phyloP scores from a whole-genome alignment of 2,888 invertebrate species.

The Timema podura region DNA sequence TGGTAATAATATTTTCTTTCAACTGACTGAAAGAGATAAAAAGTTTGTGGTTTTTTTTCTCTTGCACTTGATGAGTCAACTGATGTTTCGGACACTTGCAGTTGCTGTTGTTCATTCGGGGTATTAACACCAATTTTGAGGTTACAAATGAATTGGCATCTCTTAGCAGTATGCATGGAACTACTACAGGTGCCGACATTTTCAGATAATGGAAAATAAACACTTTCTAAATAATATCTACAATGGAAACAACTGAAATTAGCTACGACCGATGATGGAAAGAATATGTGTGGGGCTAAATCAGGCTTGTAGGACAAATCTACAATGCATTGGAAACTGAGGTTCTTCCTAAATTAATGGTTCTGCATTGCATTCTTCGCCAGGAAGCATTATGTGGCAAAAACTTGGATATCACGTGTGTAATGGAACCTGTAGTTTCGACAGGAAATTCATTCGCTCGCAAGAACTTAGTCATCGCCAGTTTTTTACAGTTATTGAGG shows the following conservation, averaged over 20 bases:
- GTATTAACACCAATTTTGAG: not conserved
- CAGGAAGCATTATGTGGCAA: no score
- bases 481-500: no score
- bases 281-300: not conserved
- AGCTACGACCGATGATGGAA: not conserved
- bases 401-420: not conserved
- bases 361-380: no score
- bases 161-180: conserved; percentile 11
- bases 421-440: not conserved
- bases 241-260: conserved; percentile 7
- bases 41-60: not conserved
- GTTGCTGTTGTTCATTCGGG: not conserved
- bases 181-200: conserved; percentile 4
- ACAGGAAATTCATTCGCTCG: no score
- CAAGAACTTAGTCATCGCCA: not conserved
- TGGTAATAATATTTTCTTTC: not conserved
- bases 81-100: not conserved
- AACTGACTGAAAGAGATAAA: not conserved
- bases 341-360: not conserved
- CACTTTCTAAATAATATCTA: not conserved
- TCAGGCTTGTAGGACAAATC: conserved; percentile 1
- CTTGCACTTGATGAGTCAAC: conserved; percentile 13
- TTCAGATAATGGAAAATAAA: not conserved
- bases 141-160: not conserved
- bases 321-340: not conserved